A percentile compares a stretch with the other conserved stretches of the same genome.
These are phyloP conservation scores for Ptychochromis oligacanthus DNA, from an alignment of 2,113 vertebrate species.

Conservation along the genomic window DNA sequence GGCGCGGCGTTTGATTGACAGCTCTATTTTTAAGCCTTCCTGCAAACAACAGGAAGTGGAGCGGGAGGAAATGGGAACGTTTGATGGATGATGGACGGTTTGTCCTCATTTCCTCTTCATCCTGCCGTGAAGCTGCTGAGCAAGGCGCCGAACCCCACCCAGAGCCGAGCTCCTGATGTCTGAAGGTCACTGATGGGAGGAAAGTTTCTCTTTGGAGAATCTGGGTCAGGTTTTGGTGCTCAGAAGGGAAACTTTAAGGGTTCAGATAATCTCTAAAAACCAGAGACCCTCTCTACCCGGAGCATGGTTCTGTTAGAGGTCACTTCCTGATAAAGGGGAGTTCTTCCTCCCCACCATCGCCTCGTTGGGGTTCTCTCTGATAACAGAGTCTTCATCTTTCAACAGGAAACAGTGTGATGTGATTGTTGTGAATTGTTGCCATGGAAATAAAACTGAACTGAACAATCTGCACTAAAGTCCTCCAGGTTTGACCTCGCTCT, in stretches of 20 bases:
- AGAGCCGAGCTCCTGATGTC: background rate
- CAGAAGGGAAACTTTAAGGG: background rate
- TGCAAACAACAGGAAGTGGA: background rate
- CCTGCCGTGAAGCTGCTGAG: background rate
- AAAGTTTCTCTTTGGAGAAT: background rate
- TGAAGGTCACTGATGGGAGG: background rate
- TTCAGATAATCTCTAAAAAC: background rate
- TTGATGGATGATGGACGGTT: constrained; percentile 6
- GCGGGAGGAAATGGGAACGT: background rate
- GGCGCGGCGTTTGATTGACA: constrained; percentile 2
- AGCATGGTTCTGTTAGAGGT: too few relatives aligned
- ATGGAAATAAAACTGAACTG: too few relatives aligned
- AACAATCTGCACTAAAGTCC: too few relatives aligned
- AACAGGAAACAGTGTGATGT: too few relatives aligned
- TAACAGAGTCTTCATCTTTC: too few relatives aligned
- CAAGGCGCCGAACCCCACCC: background rate
- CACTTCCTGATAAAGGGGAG: too few relatives aligned
- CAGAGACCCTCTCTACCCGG: background rate
- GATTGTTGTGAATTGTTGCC: too few relatives aligned
- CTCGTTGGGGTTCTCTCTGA: too few relatives aligned
- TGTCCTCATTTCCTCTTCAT: background rate
- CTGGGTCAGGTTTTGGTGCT: background rate
- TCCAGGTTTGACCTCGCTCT: too few relatives aligned
- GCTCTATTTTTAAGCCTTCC: constrained; percentile 16
- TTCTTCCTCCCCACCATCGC: too few relatives aligned